Conservation (phyloP, 2,888 invertebrate species). For the Anagyrus pseudococci region DNA sequence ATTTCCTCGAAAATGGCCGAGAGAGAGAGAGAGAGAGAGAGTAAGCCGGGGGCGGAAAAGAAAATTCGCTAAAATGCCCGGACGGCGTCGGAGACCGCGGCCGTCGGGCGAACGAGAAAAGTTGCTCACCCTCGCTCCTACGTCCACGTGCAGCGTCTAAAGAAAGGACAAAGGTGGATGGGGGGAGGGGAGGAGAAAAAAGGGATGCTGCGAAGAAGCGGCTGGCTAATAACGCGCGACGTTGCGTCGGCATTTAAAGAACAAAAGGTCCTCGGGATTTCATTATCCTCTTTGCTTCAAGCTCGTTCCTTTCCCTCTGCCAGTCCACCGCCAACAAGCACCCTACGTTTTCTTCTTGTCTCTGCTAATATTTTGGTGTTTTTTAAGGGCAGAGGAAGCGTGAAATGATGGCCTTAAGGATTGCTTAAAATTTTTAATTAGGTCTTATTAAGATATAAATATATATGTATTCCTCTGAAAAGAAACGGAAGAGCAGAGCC, state of each 20-base stretch:
- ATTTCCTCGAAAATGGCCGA: constrained; percentile 11
- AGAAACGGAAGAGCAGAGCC: too few relatives aligned
- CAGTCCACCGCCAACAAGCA: too few relatives aligned
- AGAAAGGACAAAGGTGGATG: not conserved
- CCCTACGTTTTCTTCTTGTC: too few relatives aligned
- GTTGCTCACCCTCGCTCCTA: not conserved
- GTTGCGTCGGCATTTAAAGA: constrained; percentile 24
- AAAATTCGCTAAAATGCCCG: constrained; percentile 21
- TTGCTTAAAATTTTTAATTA: too few relatives aligned
- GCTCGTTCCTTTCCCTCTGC: too few relatives aligned
- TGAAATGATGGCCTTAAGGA: too few relatives aligned
- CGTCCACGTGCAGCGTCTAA: not conserved
- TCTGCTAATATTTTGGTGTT: too few relatives aligned
- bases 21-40: constrained; percentile 5
- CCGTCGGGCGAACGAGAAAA: not conserved
- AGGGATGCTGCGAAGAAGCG: constrained; percentile 5
- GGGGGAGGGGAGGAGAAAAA: not conserved
- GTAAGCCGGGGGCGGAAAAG: not conserved
- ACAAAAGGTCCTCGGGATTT: constrained; percentile 22
- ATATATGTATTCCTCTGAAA: too few relatives aligned
- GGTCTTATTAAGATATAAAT: too few relatives aligned
- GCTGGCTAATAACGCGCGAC: constrained; percentile 30
- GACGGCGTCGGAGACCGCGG: too few relatives aligned
- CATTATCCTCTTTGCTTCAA: constrained; percentile 2
- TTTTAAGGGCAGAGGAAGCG: too few relatives aligned